Percentiles rank a stretch among this genome's conserved stretches.
These are phyloP conservation scores for Tokudaia tokunoshimensis DNA, from an alignment of 2,797 vertebrate genomes.

Conservation along the genomic window DNA sequence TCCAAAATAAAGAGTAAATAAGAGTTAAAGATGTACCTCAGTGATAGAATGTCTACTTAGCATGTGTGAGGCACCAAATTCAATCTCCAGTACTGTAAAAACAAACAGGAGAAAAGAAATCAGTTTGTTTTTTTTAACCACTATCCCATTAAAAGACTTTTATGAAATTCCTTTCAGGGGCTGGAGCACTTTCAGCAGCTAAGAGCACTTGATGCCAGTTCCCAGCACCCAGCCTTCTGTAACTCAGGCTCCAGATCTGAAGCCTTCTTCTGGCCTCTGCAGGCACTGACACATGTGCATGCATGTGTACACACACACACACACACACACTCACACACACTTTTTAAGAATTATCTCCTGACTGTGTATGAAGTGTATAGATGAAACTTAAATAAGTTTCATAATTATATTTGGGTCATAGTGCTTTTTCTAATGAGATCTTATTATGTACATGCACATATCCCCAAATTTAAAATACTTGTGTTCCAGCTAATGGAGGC, in stretches of 20 bases:
- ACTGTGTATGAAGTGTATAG: background rate
- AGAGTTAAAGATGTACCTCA: background rate
- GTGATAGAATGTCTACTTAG: background rate
- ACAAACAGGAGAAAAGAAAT: background rate
- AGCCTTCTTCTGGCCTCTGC: background rate
- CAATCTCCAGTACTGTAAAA: background rate
- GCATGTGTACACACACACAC: too few relatives aligned
- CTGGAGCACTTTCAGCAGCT: conserved; percentile 1
- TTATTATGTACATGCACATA: background rate
- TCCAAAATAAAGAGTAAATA: background rate
- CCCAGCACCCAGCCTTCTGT: background rate
- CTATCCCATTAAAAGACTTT: background rate
- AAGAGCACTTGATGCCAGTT: background rate
- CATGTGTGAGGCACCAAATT: background rate
- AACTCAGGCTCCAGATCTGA: background rate
- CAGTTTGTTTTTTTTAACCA: background rate
- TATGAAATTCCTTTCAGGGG: background rate
- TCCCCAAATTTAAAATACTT: background rate
- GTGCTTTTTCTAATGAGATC: background rate
- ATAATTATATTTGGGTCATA: background rate
- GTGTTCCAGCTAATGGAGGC: background rate
- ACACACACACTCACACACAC: background rate
- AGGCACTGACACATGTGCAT: background rate
- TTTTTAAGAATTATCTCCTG: background rate
- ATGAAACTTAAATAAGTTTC: background rate